A percentile compares a stretch with the other conserved stretches of the same genome.
These are phyloP conservation scores for Caranx melampygus DNA, from an alignment of 2,113 vertebrate genomes.

Conservation along the genomic window DNA sequence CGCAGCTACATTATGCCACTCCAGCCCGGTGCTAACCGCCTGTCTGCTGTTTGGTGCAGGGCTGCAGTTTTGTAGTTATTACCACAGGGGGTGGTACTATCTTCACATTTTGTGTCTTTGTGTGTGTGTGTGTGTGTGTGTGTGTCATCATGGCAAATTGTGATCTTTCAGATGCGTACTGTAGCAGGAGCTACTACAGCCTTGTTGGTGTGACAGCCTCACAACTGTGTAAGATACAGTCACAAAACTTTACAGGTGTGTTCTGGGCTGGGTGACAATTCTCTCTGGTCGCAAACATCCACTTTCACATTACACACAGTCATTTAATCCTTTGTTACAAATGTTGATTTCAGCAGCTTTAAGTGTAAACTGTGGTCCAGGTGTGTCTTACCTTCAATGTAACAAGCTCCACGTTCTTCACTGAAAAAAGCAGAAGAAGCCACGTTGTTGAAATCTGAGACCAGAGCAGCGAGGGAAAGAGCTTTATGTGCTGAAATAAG, in stretches of 20 bases:
- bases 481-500: slow-evolving; percentile 23
- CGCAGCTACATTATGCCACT: background rate
- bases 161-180: no score
- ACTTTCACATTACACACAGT: background rate
- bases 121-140: no score
- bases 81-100: no score
- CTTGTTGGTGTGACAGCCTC: no score
- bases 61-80: no score
- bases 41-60: background rate
- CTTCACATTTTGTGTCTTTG: no score
- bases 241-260: no score
- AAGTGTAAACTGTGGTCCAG: background rate
- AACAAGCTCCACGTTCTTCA: slow-evolving; percentile 26
- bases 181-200: no score
- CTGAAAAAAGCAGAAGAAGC: slow-evolving; percentile 40
- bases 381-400: slow-evolving; percentile 53
- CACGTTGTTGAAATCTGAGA: background rate
- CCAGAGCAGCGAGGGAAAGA: background rate
- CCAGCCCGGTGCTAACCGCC: background rate
- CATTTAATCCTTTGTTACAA: background rate
- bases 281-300: background rate
- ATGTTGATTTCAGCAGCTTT: background rate
- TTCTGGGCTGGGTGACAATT: background rate
- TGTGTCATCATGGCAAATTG: no score
- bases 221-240: no score